Evolutionary conservation across 2,888 invertebrate genomes (phyloP), one percentile per base, ranked within the genome.

Genomic region (Idaea aversata): DNA sequence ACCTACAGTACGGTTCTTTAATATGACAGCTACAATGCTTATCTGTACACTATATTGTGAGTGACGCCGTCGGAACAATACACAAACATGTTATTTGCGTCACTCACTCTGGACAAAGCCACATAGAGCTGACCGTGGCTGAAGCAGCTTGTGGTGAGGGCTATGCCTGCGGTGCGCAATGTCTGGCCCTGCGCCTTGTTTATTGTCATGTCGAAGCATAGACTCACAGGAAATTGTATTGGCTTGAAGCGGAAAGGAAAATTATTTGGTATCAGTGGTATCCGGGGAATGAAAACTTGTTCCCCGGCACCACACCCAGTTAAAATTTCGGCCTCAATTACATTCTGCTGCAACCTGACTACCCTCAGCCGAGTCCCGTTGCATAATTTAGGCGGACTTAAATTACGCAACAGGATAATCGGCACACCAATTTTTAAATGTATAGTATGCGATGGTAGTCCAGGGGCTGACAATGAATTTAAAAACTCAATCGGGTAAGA

Each of bases 401-500:
- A 5, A 59, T 59, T 59, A 4, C 25, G 25, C 4, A 59, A 34
- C 7, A 59, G 7, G 3, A 59, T 59, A 59, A 59, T 25, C 5
- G 59, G 59, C 5, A 34, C 34, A 34, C 59, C 59, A 34, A 59
- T 13, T 59, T 34, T 25, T 34, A 59, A 59, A 25, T 34, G 1
- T 34, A 59, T 25, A 34, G 10, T 34, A 58, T 73, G 72, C 61
- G 68, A 64, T 16, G 73, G 72, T 36, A 76, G 70, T 58, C 75
- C 72, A 57, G 72, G 63, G 25, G 65, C 61, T 65, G 63, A 72
- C 59, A 73, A 69, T 66, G 73, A 73, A 61, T 70, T 70, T 64
- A 72, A 69, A 72, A 75, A 76, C 65, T 72, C 72, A 63, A 72
- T 64, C 16, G 75, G 69, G 63, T 75, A 73, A 61, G 66, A 69